Evolutionary conservation across 2,797 vertebrate genomes (phyloP).

Genomic region (Psittacula derbiana): DNA sequence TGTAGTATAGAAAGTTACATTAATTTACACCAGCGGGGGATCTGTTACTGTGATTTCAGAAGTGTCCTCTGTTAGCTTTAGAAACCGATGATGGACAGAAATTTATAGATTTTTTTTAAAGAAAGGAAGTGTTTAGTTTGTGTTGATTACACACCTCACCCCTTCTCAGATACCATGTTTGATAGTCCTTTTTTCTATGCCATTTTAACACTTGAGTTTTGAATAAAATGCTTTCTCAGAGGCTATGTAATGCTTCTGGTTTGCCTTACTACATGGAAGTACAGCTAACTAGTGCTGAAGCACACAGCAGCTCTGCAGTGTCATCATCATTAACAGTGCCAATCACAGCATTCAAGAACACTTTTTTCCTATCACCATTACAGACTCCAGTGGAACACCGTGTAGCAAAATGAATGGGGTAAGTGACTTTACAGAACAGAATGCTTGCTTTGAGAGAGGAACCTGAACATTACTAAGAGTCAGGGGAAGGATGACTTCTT

Average conservation of each 20-base stretch:
- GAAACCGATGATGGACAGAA: not conserved
- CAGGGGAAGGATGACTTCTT: not conserved
- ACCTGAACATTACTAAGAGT: not conserved
- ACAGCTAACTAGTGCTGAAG: slow-evolving; percentile 20
- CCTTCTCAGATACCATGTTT: not conserved
- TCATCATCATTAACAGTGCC: slow-evolving; percentile 47
- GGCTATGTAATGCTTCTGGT: not conserved
- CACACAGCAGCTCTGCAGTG: slow-evolving; percentile 27
- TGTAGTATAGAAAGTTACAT: not conserved
- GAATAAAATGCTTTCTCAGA: slow-evolving; percentile 1
- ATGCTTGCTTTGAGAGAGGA: not conserved
- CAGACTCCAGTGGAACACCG: not conserved
- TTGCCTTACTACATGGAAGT: slow-evolving; percentile 24
- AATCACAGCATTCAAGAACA: slow-evolving; percentile 13
- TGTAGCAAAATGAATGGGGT: slow-evolving; percentile 13
- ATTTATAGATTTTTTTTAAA: not conserved
- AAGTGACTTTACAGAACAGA: slow-evolving; percentile 12
- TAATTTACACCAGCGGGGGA: not conserved
- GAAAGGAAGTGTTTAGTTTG: not conserved
- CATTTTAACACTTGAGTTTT: not conserved
- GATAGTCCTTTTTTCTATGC: not conserved
- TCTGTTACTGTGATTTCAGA: not conserved
- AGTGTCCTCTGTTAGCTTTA: not conserved
- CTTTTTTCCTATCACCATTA: not conserved
- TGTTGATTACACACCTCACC: not conserved